Evolutionary conservation across 2,797 vertebrate species (phyloP).

Genomic region (Ptychobarbus kaznakovi): DNA sequence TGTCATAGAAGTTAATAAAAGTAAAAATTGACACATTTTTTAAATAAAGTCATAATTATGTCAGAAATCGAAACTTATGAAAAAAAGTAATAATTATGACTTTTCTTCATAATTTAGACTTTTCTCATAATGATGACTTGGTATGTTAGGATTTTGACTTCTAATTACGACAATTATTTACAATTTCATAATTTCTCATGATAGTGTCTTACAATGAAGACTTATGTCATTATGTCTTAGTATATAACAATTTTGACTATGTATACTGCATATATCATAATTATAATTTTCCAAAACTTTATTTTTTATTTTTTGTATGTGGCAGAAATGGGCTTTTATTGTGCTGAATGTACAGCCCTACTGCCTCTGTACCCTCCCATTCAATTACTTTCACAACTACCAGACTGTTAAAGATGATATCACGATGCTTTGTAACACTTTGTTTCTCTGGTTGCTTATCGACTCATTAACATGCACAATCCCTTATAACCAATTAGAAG

Average conservation of each 20-base stretch:
- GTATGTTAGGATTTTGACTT: not conserved
- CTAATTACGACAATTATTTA: not conserved
- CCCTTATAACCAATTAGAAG: constrained; percentile 41
- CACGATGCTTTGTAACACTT: constrained; percentile 62
- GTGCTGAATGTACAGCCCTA: not conserved
- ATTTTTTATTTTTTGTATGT: not conserved
- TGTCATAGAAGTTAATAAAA: not conserved
- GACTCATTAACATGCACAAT: constrained; percentile 54
- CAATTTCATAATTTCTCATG: not conserved
- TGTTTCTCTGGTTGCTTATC: constrained; percentile 54
- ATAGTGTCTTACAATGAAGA: not conserved
- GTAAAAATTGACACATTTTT: not conserved
- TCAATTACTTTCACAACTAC: constrained; percentile 21
- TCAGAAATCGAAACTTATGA: not conserved
- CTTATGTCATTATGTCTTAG: not conserved
- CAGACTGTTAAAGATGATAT: constrained; percentile 66
- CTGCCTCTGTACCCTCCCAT: constrained; percentile 2
- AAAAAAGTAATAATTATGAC: not conserved
- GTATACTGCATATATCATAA: not conserved
- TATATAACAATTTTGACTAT: not conserved
- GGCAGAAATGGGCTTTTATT: not conserved
- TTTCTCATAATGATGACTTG: not conserved
- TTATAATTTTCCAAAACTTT: not conserved
- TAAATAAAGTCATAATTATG: not conserved
- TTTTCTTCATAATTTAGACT: not conserved